These are phyloP conservation scores for Phytoseiulus persimilis DNA, from an alignment of 2,888 invertebrate species.

Conservation along the genomic window DNA sequence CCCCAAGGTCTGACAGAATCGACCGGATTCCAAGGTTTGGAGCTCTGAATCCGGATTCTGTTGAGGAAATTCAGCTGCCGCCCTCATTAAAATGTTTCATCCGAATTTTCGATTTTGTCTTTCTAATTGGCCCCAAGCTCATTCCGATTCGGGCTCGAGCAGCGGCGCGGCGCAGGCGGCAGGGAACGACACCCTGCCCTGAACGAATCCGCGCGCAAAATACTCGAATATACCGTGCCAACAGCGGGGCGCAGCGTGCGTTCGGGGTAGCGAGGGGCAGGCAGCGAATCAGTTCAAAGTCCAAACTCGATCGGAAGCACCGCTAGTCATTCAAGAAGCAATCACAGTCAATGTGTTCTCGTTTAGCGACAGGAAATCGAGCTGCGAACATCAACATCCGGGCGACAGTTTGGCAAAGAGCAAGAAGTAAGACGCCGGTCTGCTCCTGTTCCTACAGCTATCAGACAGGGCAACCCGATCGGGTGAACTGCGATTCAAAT, in stretches of 20 bases:
- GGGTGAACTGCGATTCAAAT: neutral
- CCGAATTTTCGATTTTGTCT: neutral
- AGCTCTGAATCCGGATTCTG: neutral
- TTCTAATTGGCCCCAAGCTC: neutral
- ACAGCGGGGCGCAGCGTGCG: neutral
- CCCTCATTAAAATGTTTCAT: neutral
- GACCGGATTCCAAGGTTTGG: neutral
- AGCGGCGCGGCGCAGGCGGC: neutral
- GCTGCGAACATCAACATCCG: slow-evolving; percentile 5
- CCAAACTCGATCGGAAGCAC: neutral
- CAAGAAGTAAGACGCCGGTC: neutral
- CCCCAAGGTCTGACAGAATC: too few species aligned
- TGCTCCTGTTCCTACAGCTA: neutral
- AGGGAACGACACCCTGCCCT: neutral
- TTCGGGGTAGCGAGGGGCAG: neutral
- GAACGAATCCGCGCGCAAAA: neutral
- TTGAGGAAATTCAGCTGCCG: neutral
- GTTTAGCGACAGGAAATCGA: slow-evolving; percentile 5
- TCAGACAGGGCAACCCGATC: neutral
- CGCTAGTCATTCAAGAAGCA: neutral
- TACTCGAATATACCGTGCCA: neutral
- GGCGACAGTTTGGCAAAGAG: neutral
- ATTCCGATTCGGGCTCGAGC: neutral
- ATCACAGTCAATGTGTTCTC: neutral
- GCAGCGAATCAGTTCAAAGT: neutral